Evolutionary conservation across 2,888 invertebrate genomes (phyloP), one percentile per base, ranked within the genome.

Genomic region (Meta bourneti): DNA sequence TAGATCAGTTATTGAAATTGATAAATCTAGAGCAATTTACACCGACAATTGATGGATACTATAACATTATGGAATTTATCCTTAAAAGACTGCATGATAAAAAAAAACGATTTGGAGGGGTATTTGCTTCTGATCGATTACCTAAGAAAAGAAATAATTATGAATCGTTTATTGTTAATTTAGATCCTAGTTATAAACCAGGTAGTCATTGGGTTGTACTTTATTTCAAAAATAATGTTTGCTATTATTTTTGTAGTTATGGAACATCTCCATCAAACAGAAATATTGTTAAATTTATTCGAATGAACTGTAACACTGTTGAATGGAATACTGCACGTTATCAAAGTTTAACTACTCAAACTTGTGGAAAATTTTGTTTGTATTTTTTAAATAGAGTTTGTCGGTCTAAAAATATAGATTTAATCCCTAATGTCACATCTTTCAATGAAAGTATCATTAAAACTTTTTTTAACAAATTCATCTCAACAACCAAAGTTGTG

Each of bases 181-280:
- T 87, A n/a, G 82, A 87, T 16, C 72, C 49, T 0, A 51, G 71
- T 7, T 9, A 8, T 13, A 16, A 61, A 20, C 87, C 91, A 0
- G 91, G 91, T 0, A 87, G 78, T 20, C 91, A 87, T 49, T 91
- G 91, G 91, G 48, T 91, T 49, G 69, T 81, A 1, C 8, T 82
- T 8, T 69, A 49, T 77, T 87, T 91, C 72, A n/a, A n/a, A n/a
- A n/a, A n/a, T n/a, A n/a, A n/a, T n/a, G n/a, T n/a, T n/a, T n/a
- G n/a, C n/a, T n/a, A 16, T 77, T 87, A 91, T 61, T 91, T 91
- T 16, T 81, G 82, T n/a, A 91, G 91, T 49, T 91, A 91, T 51
- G 82, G 91, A 0, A 5, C 7, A 0, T 11, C 82, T 0, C 91
- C 83, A 0, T 5, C 13, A 0, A 20, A 82, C 5, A 71, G 13